Base-by-base conservation (phyloP, 1,140 invertebrate species). In the Conopomorpha cramerella region DNA sequence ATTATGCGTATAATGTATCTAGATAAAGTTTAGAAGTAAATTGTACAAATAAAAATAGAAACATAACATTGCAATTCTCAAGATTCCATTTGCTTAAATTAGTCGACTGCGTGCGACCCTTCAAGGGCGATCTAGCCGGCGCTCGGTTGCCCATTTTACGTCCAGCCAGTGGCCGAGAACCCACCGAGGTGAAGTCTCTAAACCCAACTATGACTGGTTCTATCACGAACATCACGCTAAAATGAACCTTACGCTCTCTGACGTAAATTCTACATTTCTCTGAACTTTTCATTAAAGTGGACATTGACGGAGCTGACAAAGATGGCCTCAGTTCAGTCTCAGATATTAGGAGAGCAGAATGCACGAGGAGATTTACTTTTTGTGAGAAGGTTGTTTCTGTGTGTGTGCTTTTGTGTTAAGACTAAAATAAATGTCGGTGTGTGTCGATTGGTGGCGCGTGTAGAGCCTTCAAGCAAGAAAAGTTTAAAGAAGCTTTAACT, bases 291-390 rank as follows among this genome's bases (percentile, higher is more conserved):
- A 10, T 23, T 10, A 23, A 23, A 23, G 19, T 23, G 19, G 19
- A 23, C 19, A 23, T 23, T 4, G 19, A 23, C 19, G 10, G 4
- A 10, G 19, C 28, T 43, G 42, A 51, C 49, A 54, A 67, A 67
- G 58, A 72, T 72, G 67, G 67, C 67, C 67, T 67, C 64, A 65
- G 51, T 54, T 68, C 58, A 68, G 67, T 68, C 61, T 52, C 47
- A 18, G 23, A 2, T 37, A 72, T 58, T 38, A 62, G 61, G 67
- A 25, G 8, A 39, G 29, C 57, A 72, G 55, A 47, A 55, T 32
- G 0, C 7, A 2, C 13, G 36, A 47, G 35, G 2, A 31, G 39
- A 10, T 40, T 4, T 34, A 29, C n/a, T n/a, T n/a, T n/a, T n/a
- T n/a, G n/a, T n/a, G n/a, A n/a, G n/a, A n/a, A n/a, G 4, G 28